A percentile compares a stretch with the other conserved stretches of the same genome.
Conservation (phyloP, 2,113 vertebrate species). For the Microcebus griseorufus region DNA sequence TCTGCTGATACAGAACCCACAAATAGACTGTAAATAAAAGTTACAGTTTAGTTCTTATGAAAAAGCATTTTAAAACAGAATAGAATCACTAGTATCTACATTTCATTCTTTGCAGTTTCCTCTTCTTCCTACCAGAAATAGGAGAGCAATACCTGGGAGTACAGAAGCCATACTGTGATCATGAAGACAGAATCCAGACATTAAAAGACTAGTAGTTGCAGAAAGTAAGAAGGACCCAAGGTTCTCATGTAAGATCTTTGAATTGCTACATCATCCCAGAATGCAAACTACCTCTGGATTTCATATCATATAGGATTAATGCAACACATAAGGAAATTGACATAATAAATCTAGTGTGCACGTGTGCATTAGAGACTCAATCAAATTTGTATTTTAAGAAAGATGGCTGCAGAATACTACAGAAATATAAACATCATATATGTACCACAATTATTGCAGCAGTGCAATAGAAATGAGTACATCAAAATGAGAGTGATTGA, state of each 20-base stretch:
- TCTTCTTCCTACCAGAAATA: not conserved
- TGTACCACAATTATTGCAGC: not conserved
- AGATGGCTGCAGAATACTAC: not conserved
- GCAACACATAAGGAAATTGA: not conserved
- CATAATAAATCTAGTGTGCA: not conserved
- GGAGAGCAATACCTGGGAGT: too few relatives aligned
- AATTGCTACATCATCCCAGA: not conserved
- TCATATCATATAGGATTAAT: not conserved
- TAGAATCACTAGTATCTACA: not conserved
- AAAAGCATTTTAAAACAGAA: not conserved
- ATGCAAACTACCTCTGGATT: not conserved
- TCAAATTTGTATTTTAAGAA: not conserved
- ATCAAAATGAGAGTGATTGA: not conserved
- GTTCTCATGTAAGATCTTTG: not conserved
- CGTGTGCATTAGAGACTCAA: not conserved
- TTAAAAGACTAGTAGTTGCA: not conserved
- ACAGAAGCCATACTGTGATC: not conserved
- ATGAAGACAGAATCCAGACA: not conserved
- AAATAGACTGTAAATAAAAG: not conserved
- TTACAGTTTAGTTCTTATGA: not conserved
- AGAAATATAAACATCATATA: not conserved
- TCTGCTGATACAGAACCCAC: not conserved
- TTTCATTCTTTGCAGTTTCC: not conserved
- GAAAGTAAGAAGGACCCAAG: not conserved
- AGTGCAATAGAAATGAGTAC: not conserved